Evolutionary conservation across 1,140 invertebrate species (phyloP).

Genomic region (Apis dorsata): DNA sequence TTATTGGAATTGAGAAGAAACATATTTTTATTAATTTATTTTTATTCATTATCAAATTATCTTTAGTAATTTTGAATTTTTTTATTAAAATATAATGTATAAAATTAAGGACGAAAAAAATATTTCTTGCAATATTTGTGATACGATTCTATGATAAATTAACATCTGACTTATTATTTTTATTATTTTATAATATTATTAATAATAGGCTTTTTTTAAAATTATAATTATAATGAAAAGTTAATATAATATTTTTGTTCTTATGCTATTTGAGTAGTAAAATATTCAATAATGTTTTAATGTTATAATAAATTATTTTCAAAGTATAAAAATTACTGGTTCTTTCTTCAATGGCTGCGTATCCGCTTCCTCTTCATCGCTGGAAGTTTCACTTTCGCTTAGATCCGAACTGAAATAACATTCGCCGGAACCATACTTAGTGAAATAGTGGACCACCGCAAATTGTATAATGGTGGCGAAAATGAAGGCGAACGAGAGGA

Average conservation of each 20-base stretch:
- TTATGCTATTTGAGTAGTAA: neutral
- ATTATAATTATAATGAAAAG: neutral
- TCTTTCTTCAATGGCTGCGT: constrained; percentile 33
- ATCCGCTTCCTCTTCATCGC: constrained; percentile 64
- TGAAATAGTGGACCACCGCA: constrained; percentile 93
- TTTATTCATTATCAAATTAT: neutral
- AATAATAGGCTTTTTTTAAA: too few species aligned
- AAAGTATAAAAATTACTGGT: constrained; percentile 47
- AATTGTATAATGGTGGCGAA: constrained; percentile 94
- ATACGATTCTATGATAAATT: too few species aligned
- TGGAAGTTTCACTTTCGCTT: constrained; percentile 77
- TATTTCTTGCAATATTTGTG: too few species aligned
- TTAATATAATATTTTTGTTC: neutral
- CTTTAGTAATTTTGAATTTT: too few species aligned
- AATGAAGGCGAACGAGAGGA: constrained; percentile 92
- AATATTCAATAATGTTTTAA: too few species aligned
- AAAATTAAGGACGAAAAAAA: too few species aligned
- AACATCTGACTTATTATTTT: too few species aligned
- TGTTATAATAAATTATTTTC: neutral
- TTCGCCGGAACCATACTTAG: constrained; percentile 93
- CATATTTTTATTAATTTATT: neutral
- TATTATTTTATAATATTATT: too few species aligned
- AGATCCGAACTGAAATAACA: constrained; percentile 87
- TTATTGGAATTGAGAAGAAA: neutral
- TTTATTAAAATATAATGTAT: too few species aligned